Evolutionary conservation across 2,797 vertebrate genomes (phyloP), one percentile per base, ranked within the genome.

Genomic region (Molossus alvarezi): DNA sequence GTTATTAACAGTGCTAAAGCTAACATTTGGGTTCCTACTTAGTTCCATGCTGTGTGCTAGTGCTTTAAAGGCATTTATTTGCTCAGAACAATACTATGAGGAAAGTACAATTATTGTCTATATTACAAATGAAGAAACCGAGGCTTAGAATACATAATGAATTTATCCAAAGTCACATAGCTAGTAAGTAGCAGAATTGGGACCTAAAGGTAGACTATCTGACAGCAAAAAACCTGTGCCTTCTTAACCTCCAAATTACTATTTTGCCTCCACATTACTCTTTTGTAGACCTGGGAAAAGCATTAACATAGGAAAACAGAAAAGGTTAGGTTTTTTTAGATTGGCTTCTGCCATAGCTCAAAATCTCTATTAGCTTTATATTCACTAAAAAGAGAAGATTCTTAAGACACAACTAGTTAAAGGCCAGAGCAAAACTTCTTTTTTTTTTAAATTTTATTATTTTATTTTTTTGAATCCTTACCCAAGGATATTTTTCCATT

Each of bases 91-190:
- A 7, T 86, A 55, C 37, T 88, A 41, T 94, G 72, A 95, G 71
- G 55, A 88, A 95, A 81, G 9, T 77, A 33, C 41, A 91, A 23
- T 89, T 92, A 90, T 64, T 83, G 29, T 57, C 80, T 73, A 71
- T 15, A 91, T 88, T 92, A 95, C 18, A 37, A 37, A 84, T 93
- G 5, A 97, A 95, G 79, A 95, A 94, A 88, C 41, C 64, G 62
- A 96, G 37, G 41, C 64, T 94, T 91, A 91, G 89, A 67, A 69
- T 90, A 87, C 41, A 80, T 64, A 88, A 67, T 87, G 45, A 92
- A 79, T 82, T 86, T 77, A 81, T 88, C 72, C n/a, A 73, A 18
- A 64, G 77, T 93, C 41, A 80, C 27, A 53, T 72, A 58, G 45
- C 72, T 73, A 93, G 27, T 58, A 90, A 80, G 33, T 92, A 64